Conservation (phyloP, 2,113 vertebrate genomes). For the human region GRCh38 chr2:59719501-59720000, state of each 20-base stretch:
- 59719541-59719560: not conserved
- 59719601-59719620: not conserved
- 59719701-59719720: not conserved
- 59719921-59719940: not conserved
- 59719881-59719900: not conserved
- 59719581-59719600: not conserved
- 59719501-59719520: slow-evolving; percentile 40
- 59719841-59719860: not conserved
- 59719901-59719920: not conserved
- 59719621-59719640: not conserved
- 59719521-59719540: not conserved
- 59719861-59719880: not conserved
- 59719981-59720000: not conserved
- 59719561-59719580: not conserved
- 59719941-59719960: not conserved
- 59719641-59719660: not conserved
- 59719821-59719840: not conserved
- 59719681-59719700: not conserved
- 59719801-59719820: not conserved
- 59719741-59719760: not conserved
- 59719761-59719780: not conserved
- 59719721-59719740: not conserved
- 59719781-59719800: not conserved
- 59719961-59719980: not conserved
- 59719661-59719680: not conserved